Evolutionary conservation across 2,113 vertebrate genomes (phyloP).

Genomic region (Rhinopomastus cyanomelas): DNA sequence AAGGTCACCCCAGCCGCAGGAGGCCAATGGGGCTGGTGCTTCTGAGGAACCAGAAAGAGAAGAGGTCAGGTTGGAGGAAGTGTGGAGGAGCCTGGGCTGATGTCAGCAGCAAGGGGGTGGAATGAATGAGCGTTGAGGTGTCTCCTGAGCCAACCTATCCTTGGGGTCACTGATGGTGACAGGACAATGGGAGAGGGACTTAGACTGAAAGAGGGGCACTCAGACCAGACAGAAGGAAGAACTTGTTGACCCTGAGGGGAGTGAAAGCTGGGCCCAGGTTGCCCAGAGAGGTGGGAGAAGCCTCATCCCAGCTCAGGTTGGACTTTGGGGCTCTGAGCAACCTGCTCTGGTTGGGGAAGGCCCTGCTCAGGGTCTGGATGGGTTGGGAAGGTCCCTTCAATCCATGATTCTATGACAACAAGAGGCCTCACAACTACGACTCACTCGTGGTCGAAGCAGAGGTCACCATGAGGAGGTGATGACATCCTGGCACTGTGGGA

Average conservation of each 20-base stretch:
- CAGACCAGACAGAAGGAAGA: neutral
- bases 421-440: neutral
- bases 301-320: neutral
- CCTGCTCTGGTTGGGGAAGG: neutral
- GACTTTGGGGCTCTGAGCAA: neutral
- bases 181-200: neutral
- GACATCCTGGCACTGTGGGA: neutral
- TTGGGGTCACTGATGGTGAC: neutral
- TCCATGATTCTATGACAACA: neutral
- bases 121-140: neutral
- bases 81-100: neutral
- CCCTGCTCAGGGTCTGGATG: neutral
- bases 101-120: neutral
- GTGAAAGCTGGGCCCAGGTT: neutral
- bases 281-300: neutral
- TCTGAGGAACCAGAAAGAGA: too few relatives aligned
- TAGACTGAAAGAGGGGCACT: neutral
- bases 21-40: fast-evolving
- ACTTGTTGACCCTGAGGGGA: neutral
- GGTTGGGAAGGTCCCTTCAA: neutral
- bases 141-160: neutral
- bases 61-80: neutral
- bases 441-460: neutral
- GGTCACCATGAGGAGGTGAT: neutral
- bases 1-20: fast-evolving